Percentiles rank a stretch among this genome's conserved stretches.
Conservation (phyloP, 53 echinoderm and acorn worm genomes). For the Patiria pectinifera region DNA sequence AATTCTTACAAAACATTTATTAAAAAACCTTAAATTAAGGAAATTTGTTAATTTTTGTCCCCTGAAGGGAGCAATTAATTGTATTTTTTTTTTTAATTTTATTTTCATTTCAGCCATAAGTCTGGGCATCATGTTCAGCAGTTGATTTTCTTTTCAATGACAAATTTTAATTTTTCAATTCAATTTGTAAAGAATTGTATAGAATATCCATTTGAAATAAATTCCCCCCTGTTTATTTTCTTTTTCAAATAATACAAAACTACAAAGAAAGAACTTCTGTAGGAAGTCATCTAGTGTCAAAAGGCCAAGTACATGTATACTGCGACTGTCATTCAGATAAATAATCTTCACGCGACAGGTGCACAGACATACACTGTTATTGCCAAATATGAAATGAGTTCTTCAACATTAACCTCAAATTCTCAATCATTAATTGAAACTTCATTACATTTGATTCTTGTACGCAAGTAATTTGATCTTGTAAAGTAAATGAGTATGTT, state of each 20-base stretch:
- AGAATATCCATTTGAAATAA: no score
- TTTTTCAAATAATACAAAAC: no score
- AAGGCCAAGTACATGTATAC: neutral
- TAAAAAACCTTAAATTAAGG: no score
- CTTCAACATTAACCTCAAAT: neutral
- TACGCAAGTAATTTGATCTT: no score
- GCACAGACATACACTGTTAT: neutral
- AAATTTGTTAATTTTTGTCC: neutral
- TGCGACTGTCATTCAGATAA: neutral
- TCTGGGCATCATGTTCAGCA: neutral
- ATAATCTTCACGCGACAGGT: neutral
- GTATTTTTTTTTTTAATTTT: neutral
- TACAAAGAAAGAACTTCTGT: no score
- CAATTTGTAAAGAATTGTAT: no score
- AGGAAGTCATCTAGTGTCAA: no score
- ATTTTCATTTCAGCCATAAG: neutral
- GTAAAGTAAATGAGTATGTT: no score
- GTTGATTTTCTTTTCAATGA: no score
- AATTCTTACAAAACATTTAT: neutral
- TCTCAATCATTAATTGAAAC: neutral
- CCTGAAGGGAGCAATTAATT: neutral
- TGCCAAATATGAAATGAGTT: neutral
- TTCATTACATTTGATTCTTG: neutral
- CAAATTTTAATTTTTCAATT: no score
- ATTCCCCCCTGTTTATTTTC: no score